Conservation (phyloP, 2,888 invertebrate genomes). For the Crepidodera aurea region DNA sequence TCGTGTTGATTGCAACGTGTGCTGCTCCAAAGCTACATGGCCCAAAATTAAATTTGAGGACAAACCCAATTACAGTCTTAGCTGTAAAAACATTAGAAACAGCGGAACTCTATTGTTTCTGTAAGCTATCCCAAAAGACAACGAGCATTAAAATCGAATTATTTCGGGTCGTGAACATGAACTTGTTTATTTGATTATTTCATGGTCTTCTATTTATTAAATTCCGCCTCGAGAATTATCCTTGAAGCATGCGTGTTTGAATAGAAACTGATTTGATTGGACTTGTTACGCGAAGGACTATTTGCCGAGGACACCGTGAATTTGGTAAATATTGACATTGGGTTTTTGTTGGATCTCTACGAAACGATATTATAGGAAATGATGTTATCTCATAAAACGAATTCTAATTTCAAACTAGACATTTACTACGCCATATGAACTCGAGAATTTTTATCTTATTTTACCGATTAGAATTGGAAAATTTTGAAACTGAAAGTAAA, state of each 20-base stretch:
- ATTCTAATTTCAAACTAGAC: too few species aligned
- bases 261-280: slow-evolving; percentile 14
- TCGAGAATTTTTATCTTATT: too few species aligned
- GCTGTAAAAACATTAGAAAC: slow-evolving; percentile 27
- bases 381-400: too few species aligned
- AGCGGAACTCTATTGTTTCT: slow-evolving; percentile 14
- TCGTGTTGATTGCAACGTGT: slow-evolving; percentile 8
- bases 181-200: slow-evolving; percentile 20
- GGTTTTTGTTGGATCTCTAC: too few species aligned
- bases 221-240: slow-evolving; percentile 10
- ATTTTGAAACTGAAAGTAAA: too few species aligned
- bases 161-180: slow-evolving; percentile 11
- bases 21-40: neutral
- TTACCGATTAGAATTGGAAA: too few species aligned
- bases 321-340: slow-evolving; percentile 12
- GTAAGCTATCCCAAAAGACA: slow-evolving; percentile 19
- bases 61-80: slow-evolving; percentile 5
- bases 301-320: neutral
- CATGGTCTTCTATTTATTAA: slow-evolving; percentile 18
- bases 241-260: slow-evolving; percentile 10
- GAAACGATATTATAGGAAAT: too few species aligned
- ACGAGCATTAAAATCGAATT: slow-evolving; percentile 21
- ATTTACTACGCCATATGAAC: too few species aligned
- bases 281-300: neutral
- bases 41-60: slow-evolving; percentile 18